These are phyloP conservation scores for Scylla paramamosain DNA, from an alignment of 1,140 invertebrate species.

Conservation along the genomic window DNA sequence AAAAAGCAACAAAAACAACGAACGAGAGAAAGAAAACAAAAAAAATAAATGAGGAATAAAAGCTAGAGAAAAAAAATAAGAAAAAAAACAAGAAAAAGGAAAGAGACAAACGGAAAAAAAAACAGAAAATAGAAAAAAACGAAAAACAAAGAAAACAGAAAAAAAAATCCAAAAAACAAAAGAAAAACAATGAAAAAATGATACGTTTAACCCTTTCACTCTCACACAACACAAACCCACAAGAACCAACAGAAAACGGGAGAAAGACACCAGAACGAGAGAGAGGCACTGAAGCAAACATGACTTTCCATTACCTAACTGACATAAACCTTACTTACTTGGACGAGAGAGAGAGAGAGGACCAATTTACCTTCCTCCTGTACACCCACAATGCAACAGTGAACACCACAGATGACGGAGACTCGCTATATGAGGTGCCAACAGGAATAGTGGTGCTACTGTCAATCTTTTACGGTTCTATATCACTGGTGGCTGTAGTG, in stretches of 20 bases:
- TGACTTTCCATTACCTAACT: no score
- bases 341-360: not conserved
- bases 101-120: no score
- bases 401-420: not conserved
- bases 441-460: conserved; percentile 87
- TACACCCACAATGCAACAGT: not conserved
- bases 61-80: no score
- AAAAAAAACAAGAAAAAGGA: no score
- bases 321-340: conserved; percentile 47
- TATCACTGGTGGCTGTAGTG: conserved; percentile 89
- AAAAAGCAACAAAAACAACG: not conserved
- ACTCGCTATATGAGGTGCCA: conserved; percentile 86
- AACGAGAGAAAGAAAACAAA: no score
- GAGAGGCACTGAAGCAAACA: not conserved
- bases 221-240: no score
- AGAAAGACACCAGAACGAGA: no score
- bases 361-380: not conserved
- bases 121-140: no score
- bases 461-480: conserved; percentile 89
- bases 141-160: not conserved
- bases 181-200: no score
- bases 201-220: no score
- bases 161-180: not conserved
- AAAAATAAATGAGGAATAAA: no score
- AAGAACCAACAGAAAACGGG: no score